Conservation (phyloP, 2,888 invertebrate genomes). For the Sesamia inferens region DNA sequence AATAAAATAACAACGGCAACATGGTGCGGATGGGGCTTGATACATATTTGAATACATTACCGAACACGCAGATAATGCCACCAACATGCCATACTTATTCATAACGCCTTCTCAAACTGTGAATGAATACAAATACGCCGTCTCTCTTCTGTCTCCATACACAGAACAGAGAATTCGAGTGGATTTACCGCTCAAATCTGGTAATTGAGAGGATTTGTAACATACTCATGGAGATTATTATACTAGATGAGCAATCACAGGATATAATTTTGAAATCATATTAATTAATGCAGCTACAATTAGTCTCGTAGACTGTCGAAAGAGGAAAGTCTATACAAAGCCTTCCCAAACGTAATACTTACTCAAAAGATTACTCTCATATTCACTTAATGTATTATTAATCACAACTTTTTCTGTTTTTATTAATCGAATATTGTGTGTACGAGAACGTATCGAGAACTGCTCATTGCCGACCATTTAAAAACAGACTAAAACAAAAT, state of each 20-base stretch:
- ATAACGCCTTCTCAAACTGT: constrained; percentile 83
- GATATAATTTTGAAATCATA: background rate
- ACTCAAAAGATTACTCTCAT: background rate
- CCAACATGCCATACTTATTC: constrained; percentile 86
- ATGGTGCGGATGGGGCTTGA: constrained; percentile 87
- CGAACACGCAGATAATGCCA: constrained; percentile 87
- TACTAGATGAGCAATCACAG: background rate
- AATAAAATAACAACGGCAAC: constrained; percentile 89
- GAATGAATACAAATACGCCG: constrained; percentile 82
- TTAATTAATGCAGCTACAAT: background rate
- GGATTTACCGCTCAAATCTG: constrained; percentile 41
- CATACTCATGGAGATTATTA: background rate
- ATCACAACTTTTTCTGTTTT: constrained; percentile 4
- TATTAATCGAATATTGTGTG: background rate
- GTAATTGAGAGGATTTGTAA: constrained; percentile 18
- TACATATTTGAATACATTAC: constrained; percentile 90
- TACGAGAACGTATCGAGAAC: no score
- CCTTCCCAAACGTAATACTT: background rate
- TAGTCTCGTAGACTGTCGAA: background rate
- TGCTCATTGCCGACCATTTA: constrained; percentile 12
- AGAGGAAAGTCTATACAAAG: background rate
- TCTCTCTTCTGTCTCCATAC: constrained; percentile 43
- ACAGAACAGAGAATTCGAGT: constrained; percentile 26
- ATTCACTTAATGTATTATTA: background rate
- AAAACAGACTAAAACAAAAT: background rate